These are phyloP conservation scores for Mellivora capensis DNA, from an alignment of 2,113 vertebrate genomes.

Conservation along the genomic window DNA sequence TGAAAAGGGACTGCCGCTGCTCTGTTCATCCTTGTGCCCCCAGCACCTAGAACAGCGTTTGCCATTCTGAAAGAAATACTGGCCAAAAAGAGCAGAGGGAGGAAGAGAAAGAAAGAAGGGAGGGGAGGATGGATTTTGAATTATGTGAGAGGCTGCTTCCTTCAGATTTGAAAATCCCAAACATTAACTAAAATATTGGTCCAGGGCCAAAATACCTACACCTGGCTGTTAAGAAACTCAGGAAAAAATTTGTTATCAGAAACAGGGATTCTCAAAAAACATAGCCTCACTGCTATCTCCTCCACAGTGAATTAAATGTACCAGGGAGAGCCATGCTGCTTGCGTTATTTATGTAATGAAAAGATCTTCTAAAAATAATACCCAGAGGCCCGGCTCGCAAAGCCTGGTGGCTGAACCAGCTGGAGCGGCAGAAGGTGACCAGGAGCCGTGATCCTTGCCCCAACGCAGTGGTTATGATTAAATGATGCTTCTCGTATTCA, in stretches of 20 bases:
- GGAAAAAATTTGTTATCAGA: constrained; percentile 16
- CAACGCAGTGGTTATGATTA: not conserved
- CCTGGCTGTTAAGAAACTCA: not conserved
- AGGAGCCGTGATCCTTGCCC: not conserved
- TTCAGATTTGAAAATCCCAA: not conserved
- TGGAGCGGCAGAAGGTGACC: constrained; percentile 10
- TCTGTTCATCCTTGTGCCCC: fast-evolving
- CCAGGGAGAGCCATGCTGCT: not conserved
- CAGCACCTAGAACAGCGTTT: not conserved
- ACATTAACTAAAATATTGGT: not conserved
- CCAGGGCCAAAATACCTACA: not conserved
- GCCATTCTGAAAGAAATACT: not conserved
- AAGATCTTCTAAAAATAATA: constrained; percentile 58
- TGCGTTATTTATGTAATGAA: constrained; percentile 53
- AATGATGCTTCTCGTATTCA: not conserved
- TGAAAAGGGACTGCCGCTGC: not conserved
- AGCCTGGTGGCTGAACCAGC: not conserved
- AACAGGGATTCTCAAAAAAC: constrained; percentile 18
- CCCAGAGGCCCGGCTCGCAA: not conserved
- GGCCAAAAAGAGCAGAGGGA: not conserved
- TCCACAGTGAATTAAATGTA: constrained; percentile 50
- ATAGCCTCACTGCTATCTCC: not conserved
- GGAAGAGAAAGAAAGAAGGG: not conserved
- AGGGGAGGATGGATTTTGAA: not conserved
- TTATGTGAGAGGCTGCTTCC: not conserved